Evolutionary conservation across 2,888 invertebrate species (phyloP), one percentile per base, ranked within the genome.

Genomic region (Apamea crenata): DNA sequence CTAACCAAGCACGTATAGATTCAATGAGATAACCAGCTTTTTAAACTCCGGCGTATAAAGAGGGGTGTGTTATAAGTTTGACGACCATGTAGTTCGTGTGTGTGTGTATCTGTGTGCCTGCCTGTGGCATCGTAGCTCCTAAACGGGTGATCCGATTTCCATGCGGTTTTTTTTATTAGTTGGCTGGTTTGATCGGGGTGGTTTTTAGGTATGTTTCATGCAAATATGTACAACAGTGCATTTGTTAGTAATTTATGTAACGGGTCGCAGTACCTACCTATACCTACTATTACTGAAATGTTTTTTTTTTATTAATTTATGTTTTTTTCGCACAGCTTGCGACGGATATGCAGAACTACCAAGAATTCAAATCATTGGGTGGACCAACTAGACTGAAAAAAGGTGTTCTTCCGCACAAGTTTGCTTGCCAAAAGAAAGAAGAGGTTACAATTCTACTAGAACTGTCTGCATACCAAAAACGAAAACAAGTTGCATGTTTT

Each of bases 391-490:
- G 18, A 75, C 40, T 80, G 47, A 80, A 76, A 80, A 66, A 75
- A 75, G 82, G 66, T 66, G 82, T 80, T 16, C 12, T 82, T n/a
- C 80, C 82, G 32, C 80, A 80, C 82, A 80, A 80, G 16, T 75
- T 80, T 76, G 25, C 21, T 56, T 80, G 80, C 40, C 80, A 80
- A 82, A 82, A 81, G 18, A 47, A 47, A n/a, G 53, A 73, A 14
- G 53, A 59, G 21, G n/a, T 81, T 29, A 25, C 44, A 59, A 16
- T 82, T 59, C 56, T 82, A 40, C 40, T 74, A 56, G n/a, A 80
- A 67, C 32, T 82, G 6, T 50, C 82, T 32, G 56, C n/a, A 59
- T 82, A 82, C 32, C 74, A 66, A 66, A 80, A 75, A 82, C 47
- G 21, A 50, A 74, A 82, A 66, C 82, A 59, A 75, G 47, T 66